Percentiles rank a stretch among this genome's conserved stretches.
These are phyloP conservation scores for Crematogaster levior DNA, from an alignment of 2,888 invertebrate genomes.

Conservation along the genomic window DNA sequence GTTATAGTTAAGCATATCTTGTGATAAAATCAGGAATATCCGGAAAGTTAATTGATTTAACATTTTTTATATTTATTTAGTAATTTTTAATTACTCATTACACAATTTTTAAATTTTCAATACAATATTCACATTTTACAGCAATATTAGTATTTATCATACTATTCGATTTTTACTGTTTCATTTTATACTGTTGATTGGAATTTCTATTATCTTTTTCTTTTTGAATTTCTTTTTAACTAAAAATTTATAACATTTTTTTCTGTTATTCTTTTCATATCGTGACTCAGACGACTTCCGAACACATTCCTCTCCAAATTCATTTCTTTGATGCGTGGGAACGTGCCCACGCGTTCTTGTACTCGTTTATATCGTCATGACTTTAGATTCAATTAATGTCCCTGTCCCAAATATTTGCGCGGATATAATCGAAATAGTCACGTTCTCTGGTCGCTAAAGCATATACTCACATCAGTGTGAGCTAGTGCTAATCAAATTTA, in stretches of 20 bases:
- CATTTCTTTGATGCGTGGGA: not conserved
- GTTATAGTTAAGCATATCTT: not conserved
- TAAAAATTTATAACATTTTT: not conserved
- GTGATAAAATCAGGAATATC: not conserved
- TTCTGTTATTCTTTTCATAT: not conserved
- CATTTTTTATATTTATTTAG: not conserved
- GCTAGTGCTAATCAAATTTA: constrained; percentile 74
- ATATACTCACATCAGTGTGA: not conserved
- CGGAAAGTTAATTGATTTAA: not conserved
- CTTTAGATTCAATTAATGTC: constrained; percentile 75
- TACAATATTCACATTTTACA: no score
- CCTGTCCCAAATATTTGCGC: constrained; percentile 58
- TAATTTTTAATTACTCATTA: not conserved
- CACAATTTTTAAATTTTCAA: no score
- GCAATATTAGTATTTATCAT: not conserved
- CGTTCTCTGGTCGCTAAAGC: not conserved
- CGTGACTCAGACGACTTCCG: not conserved
- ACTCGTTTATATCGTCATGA: not conserved
- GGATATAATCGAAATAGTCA: constrained; percentile 48
- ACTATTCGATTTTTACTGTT: not conserved
- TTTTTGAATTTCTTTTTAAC: not conserved
- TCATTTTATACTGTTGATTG: not conserved
- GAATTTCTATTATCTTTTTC: not conserved
- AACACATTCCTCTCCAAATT: not conserved
- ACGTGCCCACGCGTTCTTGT: not conserved